Evolutionary conservation across 2,113 vertebrate species (phyloP).

Genomic region (Pseudopodoces humilis): DNA sequence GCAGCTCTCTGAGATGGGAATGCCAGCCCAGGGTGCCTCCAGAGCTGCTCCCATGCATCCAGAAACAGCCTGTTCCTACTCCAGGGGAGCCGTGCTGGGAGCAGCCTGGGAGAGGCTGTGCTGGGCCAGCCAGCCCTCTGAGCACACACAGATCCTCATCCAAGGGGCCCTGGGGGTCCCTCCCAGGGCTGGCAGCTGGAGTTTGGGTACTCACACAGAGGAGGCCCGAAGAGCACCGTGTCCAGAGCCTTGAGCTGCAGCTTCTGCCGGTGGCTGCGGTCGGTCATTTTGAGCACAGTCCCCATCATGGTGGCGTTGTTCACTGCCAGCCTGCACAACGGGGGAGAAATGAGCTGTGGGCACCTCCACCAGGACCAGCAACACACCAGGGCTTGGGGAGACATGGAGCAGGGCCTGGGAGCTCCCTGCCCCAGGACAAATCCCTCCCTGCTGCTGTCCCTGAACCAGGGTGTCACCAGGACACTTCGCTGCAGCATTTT

Average conservation of each 20-base stretch:
- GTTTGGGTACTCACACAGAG: conserved; percentile 79
- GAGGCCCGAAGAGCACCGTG: conserved; percentile 94
- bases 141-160: not conserved
- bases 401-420: not conserved
- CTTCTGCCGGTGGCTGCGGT: conserved; percentile 94
- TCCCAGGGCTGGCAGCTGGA: not conserved
- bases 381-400: rapidly evolving
- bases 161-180: not conserved
- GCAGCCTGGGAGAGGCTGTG: rapidly evolving
- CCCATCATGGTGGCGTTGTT: conserved; percentile 90
- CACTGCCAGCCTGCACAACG: conserved; percentile 82
- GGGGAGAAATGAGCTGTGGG: not conserved
- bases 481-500: not conserved
- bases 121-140: rapidly evolving
- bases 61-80: not conserved
- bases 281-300: conserved; percentile 90
- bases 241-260: conserved; percentile 94
- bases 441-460: rapidly evolving
- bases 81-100: rapidly evolving
- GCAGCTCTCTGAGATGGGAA: not conserved
- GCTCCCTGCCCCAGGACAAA: not conserved
- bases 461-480: rapidly evolving
- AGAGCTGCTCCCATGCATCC: rapidly evolving
- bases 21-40: not conserved
- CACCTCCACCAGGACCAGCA: rapidly evolving